Evolutionary conservation across 1,140 invertebrate genomes (phyloP).

Genomic region (Drosophila quadrilineata): DNA sequence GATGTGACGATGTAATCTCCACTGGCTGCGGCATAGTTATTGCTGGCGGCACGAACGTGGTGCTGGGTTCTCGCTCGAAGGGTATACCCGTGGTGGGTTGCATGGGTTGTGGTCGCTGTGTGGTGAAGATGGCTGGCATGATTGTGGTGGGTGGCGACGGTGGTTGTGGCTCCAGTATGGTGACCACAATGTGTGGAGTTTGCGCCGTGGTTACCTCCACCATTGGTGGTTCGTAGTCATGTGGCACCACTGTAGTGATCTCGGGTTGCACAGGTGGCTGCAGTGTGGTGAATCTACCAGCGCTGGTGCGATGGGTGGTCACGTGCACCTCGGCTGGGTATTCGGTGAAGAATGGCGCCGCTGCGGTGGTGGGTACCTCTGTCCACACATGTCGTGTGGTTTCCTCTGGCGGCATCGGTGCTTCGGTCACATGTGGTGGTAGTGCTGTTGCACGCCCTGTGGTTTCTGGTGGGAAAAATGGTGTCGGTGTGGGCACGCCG

Average conservation of each 20-base stretch:
- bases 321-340: conserved; percentile 70
- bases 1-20: conserved; percentile 45
- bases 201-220: conserved; percentile 38
- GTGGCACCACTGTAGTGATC: conserved; percentile 31
- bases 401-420: conserved; percentile 41
- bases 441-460: conserved; percentile 7
- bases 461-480: conserved; percentile 38
- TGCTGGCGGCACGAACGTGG: conserved; percentile 6
- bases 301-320: conserved; percentile 64
- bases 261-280: conserved; percentile 36
- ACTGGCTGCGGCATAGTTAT: conserved; percentile 30
- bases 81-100: conserved; percentile 8
- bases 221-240: conserved; percentile 37
- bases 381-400: conserved; percentile 59
- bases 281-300: conserved; percentile 54
- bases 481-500: conserved; percentile 37
- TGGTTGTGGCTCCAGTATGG: conserved; percentile 41
- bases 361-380: conserved; percentile 80
- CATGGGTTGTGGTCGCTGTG: conserved; percentile 32
- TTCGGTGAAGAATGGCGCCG: conserved; percentile 82
- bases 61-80: conserved; percentile 27
- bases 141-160: conserved; percentile 33
- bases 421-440: neutral
- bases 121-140: conserved; percentile 27
- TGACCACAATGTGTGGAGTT: conserved; percentile 57